Conservation (phyloP, 2,797 vertebrate genomes). For the Danio albolineatus region DNA sequence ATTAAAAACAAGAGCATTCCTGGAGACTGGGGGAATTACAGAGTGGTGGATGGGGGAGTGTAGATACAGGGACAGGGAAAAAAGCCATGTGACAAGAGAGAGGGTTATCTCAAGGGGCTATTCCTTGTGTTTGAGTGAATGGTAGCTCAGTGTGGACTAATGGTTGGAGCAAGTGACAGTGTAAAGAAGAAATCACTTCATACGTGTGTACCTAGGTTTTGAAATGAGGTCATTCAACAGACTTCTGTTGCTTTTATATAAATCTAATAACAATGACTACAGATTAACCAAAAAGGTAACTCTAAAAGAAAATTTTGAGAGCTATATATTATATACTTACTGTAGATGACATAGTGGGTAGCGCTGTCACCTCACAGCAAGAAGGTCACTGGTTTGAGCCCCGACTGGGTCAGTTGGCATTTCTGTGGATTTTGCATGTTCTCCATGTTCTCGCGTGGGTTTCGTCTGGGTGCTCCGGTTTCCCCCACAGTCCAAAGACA, state of each 20-base stretch:
- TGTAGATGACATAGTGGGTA: too few relatives aligned
- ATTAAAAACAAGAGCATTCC: conserved; percentile 89
- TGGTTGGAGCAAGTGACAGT: conserved; percentile 31
- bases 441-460: too few relatives aligned
- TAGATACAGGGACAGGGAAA: conserved; percentile 72
- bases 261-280: neutral
- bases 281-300: neutral
- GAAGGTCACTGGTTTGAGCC: too few relatives aligned
- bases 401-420: too few relatives aligned
- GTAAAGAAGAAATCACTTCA: conserved; percentile 53
- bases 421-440: too few relatives aligned
- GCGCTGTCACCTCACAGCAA: too few relatives aligned
- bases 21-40: conserved; percentile 86
- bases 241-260: conserved; percentile 8
- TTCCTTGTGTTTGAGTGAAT: conserved; percentile 49
- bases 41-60: conserved; percentile 61
- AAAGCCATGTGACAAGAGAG: conserved; percentile 70
- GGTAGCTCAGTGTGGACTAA: conserved; percentile 31
- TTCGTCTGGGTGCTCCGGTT: too few relatives aligned
- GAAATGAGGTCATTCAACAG: neutral
- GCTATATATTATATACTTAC: neutral
- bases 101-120: conserved; percentile 51
- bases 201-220: neutral
- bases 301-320: neutral
- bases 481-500: too few relatives aligned